Evolutionary conservation across 2,797 vertebrate genomes (phyloP), one percentile per base, ranked within the genome.

Genomic region (Acipenser oxyrinchus): DNA sequence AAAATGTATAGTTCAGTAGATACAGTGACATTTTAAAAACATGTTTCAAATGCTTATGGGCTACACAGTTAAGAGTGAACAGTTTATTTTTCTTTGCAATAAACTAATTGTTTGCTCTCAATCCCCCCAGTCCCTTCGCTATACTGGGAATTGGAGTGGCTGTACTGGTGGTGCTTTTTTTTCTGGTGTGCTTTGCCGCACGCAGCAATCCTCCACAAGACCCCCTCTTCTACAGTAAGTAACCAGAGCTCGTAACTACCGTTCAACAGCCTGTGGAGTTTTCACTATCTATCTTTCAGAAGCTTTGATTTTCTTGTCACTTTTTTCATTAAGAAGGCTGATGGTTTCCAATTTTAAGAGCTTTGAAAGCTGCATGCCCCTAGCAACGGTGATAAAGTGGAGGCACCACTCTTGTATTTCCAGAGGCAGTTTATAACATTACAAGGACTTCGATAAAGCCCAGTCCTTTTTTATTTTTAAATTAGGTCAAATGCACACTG

Each of bases 181-280:
- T 86, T 61, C 58, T 92, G 73, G 82, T 89, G 76, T 81, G 85
- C 76, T 63, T 89, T 23, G 64, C 85, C 49, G 84, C 84, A 1
- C 82, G 84, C 63, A 66, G 78, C 52, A 86, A 78, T 77, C 84
- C 82, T 49, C 88, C 87, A 8, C 88, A 90, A 79, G 92, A 93
- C 70, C 72, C 76, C 55, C 76, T 95, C 66, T 94, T 90, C 82
- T 93, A 91, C 1, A 87, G 93, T 94, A 78, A 88, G 77, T 70
- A 67, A 37, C 2, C 23, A 37, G 23, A 37, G 23, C 23, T 37
- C 2, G 23, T 37, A 4, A 18, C 15, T 18, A 1, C 23, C 4
- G 23, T 37, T 37, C 4, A 4, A 37, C 23, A 37, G 23, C 23
- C 23, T 37, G 23, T 37, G 23, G 23, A 37, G 23, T 37, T 37